These are phyloP conservation scores for Meta bourneti DNA, from an alignment of 2,888 invertebrate genomes.

Conservation along the genomic window DNA sequence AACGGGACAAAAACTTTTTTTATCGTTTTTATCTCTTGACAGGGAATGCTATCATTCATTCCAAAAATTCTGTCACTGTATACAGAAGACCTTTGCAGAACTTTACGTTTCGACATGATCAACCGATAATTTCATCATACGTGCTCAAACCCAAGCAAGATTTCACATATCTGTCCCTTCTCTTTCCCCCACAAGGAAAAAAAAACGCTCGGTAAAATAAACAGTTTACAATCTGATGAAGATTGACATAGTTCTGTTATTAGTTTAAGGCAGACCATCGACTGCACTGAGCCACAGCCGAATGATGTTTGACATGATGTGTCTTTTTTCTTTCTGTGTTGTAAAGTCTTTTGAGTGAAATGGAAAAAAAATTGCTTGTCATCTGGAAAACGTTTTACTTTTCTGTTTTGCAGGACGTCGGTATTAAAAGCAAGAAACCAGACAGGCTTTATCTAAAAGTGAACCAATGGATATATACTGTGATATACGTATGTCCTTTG, in stretches of 20 bases:
- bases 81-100: not conserved
- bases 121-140: not conserved
- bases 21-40: too few species aligned
- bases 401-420: not conserved
- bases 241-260: conserved; percentile 48
- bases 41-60: too few species aligned
- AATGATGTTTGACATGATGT: not conserved
- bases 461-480: not conserved
- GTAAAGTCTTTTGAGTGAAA: not conserved
- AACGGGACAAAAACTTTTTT: too few species aligned
- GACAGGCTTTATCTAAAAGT: not conserved
- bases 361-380: not conserved
- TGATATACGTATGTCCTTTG: too few species aligned
- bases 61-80: not conserved
- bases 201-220: conserved; percentile 12
- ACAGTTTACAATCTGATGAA: conserved; percentile 50
- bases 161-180: not conserved
- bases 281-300: not conserved
- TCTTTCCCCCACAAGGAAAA: not conserved
- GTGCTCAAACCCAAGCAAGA: not conserved
- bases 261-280: conserved; percentile 18
- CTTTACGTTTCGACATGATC: not conserved
- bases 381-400: not conserved
- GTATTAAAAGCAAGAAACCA: not conserved
- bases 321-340: not conserved